Base-by-base conservation (phyloP, 2,888 invertebrate species). In the Eupithecia inturbata region DNA sequence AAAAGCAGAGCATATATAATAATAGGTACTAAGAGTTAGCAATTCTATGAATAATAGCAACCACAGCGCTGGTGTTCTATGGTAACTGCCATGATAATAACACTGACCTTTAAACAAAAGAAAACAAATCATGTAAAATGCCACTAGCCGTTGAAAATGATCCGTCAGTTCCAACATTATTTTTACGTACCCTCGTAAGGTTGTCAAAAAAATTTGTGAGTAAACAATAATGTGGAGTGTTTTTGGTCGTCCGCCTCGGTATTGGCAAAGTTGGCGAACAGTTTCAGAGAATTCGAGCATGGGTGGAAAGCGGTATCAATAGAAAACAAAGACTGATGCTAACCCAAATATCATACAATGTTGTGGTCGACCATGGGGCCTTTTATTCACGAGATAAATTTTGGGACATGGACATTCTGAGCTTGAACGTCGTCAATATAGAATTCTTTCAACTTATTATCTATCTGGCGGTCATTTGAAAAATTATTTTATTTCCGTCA, bases 401-500 rank as follows among this genome's bases (percentile, higher is more conserved):
- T n/a, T n/a, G n/a, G n/a, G n/a, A n/a, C 33, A 33, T 33, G 7
- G 33, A 33, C 7, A 22, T 53, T 22, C 10, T 1, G 22, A 53
- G 22, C 53, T 49, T 49, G 49, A 49, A n/a, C n/a, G n/a, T 49
- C 49, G n/a, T 49, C 5, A n/a, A n/a, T n/a, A n/a, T n/a, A n/a
- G n/a, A 49, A 49, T 53, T 22, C 12, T 53, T 12, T 22, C 53
- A 53, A 26, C 22, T 12, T 26, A 7, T 4, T 53, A 53, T 53
- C 22, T 53, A 53, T 57, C 12, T 26, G 26, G 57, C 57, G 14
- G 26, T 57, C 26, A 41, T 66, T 66, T 57, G 28, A 41, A 41
- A 72, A 22, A 36, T 71, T 33, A 57, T 45, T 71, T 72, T 41
- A 72, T 70, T 41, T 70, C n/a, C 28, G 67, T 63, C 70, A 63